Base-by-base conservation (phyloP, 1,140 invertebrate genomes). In the Drosophila rufa region DNA sequence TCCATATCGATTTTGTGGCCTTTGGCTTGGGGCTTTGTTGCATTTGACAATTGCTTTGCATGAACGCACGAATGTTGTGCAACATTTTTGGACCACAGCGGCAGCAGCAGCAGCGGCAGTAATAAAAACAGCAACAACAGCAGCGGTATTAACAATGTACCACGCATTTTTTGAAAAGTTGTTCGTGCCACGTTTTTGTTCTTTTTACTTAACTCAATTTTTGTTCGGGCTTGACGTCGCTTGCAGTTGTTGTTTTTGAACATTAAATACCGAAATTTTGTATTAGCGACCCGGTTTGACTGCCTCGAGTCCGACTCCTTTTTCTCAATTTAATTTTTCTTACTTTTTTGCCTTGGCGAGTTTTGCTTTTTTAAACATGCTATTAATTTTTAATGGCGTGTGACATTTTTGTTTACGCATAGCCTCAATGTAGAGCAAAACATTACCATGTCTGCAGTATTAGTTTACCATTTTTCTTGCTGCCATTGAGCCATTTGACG, bases 121-220 rank as follows among this genome's bases (percentile, higher is more conserved):
- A 48, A 45, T 33, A 78, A 59, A 45, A 56, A 33, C 40, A 53
- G 56, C 19, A 48, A 33, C 51, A 68, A 77, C 65, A 77, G 58
- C 43, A 68, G 53, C 36, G 33, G 48, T 76, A 57, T 69, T 51
- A 59, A 67, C 76, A 79, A 60, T 79, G 58, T 80, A 80, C 70
- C 81, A 84, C 81, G 81, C 81, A 84, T 84, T 84, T 73, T 82
- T 84, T 77, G 81, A 84, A 84, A 84, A 84, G 81, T 84, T 61
- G 81, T 84, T 84, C 61, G 19, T 51, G 65, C 60, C 45, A 42
- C 56, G 71, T 46, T 83, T 69, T 65, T 84, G 76, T 80, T 84
- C 77, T 84, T 84, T 55, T 83, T 83, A 75, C 51, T 71, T 61
- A 53, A 82, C 53, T 61, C 74, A 74, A 62, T 71, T 79, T 79